Evolutionary conservation across 2,113 vertebrate species (phyloP), one percentile per base, ranked within the genome.

Genomic region (Alaudala cheleensis): DNA sequence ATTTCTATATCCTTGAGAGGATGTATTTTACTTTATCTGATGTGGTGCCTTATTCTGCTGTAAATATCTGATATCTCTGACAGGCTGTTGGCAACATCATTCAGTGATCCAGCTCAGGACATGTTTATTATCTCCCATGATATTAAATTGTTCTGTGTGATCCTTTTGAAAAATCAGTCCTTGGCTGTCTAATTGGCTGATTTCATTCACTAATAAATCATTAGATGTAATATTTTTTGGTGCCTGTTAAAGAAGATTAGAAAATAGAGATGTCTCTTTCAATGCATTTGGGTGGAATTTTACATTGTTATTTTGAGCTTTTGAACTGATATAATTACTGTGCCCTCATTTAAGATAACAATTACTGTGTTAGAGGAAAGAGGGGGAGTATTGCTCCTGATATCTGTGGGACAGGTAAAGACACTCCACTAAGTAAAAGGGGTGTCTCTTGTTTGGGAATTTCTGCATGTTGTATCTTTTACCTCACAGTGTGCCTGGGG

Each of bases 21-120:
- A 90, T 88, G 84, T 86, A 45, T 94, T 95, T 96, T 85, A 60
- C 65, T 95, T 95, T 95, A 96, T 95, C 89, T 93, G 94, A 91
- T 92, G 51, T 26, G 81, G 56, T 95, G 91, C 86, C 83, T 95
- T 71, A 67, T 86, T 93, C 67, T 88, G 60, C 88, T 94, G 88
- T 95, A 94, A 95, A 93, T 97, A 93, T 81, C 91, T 65, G 92
- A 6, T 95, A 67, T 89, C 81, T 90, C 82, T 93, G 95, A 84
- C 93, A 95, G 93, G 70, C 77, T 67, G 94, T 91, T 95, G 76
- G 74, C 8, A 0, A 57, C 89, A 87, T 95, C 65, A 45, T 69
- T 87, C 84, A 90, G 84, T 49, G 89, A 82, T 86, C 65, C 91
- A 88, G 81, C 81, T 53, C 6, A 2, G 86, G 86, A 93, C 17